Conservation (phyloP, 2,888 invertebrate species). For the Galeopsomyia nigrocyanea region DNA sequence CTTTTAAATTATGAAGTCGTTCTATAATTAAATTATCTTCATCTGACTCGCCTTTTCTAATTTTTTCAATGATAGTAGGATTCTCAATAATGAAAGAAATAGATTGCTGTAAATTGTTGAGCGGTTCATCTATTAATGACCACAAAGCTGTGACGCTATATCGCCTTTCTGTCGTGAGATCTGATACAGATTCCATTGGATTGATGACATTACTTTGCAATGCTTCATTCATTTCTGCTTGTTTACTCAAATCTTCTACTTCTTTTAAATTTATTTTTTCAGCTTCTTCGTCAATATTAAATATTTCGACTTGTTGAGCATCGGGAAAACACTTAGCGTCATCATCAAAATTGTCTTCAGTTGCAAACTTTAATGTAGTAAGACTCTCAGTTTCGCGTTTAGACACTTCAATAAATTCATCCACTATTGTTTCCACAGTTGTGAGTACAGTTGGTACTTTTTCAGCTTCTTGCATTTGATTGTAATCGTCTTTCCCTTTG, state of each 20-base stretch:
- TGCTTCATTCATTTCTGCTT: conserved; percentile 54
- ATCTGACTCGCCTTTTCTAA: not conserved
- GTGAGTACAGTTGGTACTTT: conserved; percentile 52
- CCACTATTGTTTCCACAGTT: conserved; percentile 57
- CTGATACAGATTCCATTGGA: conserved; percentile 50
- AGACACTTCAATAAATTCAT: conserved; percentile 59
- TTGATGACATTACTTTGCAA: conserved; percentile 57
- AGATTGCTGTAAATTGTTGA: conserved; percentile 67
- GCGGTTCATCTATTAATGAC: conserved; percentile 52
- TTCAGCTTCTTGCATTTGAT: conserved; percentile 23
- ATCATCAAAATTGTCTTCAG: conserved; percentile 28
- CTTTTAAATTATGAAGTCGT: conserved; percentile 49
- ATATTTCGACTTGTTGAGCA: conserved; percentile 17
- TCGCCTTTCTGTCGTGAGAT: conserved; percentile 37
- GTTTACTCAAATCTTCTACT: conserved; percentile 1
- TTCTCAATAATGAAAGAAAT: conserved; percentile 61
- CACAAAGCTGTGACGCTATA: conserved; percentile 48
- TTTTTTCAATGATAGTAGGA: conserved; percentile 6
- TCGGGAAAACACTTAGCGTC: conserved; percentile 15
- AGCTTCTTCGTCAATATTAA: not conserved
- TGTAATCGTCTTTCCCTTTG: conserved; percentile 27
- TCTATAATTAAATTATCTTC: conserved; percentile 46
- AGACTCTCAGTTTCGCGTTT: conserved; percentile 57
- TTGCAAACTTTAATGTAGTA: conserved; percentile 53
- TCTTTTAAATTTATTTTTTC: conserved; percentile 1